A percentile compares a stretch with the other conserved stretches of the same genome.
These are phyloP conservation scores for Kryphioiulus occultus DNA, from an alignment of 2,888 invertebrate species.

Conservation along the genomic window DNA sequence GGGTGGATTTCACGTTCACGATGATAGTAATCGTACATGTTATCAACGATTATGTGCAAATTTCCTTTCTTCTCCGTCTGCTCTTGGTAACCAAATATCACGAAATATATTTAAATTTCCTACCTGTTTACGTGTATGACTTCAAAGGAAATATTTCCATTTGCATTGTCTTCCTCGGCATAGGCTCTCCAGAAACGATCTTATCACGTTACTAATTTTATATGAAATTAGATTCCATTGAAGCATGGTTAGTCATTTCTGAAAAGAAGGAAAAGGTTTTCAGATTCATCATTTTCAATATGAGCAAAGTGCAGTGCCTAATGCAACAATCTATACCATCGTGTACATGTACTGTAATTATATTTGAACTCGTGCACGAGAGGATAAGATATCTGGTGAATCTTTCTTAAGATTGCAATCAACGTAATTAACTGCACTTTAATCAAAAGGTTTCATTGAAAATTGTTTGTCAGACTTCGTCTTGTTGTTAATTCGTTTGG, in stretches of 20 bases:
- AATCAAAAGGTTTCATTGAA: not conserved
- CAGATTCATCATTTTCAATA: not conserved
- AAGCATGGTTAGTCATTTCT: not conserved
- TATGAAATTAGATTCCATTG: constrained; percentile 14
- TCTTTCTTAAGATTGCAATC: not conserved
- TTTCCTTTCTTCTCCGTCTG: not conserved
- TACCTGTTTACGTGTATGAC: not conserved
- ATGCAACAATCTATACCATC: not conserved
- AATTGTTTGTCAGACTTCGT: not conserved
- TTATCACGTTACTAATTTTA: not conserved
- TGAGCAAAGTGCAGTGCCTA: not conserved
- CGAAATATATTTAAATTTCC: not conserved
- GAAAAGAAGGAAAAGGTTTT: not conserved
- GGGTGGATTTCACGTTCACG: not conserved
- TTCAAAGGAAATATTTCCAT: not conserved
- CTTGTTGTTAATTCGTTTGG: not conserved
- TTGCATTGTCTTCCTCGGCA: not conserved
- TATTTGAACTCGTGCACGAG: not conserved
- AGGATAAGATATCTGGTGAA: not conserved
- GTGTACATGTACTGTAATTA: too few relatives aligned
- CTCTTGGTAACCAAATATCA: not conserved
- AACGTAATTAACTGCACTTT: not conserved
- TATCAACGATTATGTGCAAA: constrained; percentile 14
- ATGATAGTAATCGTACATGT: not conserved
- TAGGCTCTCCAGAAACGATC: not conserved